Percentiles rank a stretch among this genome's conserved stretches.
Evolutionary conservation across 2,797 vertebrate species (phyloP).

Genomic region (Silurus aristotelis): DNA sequence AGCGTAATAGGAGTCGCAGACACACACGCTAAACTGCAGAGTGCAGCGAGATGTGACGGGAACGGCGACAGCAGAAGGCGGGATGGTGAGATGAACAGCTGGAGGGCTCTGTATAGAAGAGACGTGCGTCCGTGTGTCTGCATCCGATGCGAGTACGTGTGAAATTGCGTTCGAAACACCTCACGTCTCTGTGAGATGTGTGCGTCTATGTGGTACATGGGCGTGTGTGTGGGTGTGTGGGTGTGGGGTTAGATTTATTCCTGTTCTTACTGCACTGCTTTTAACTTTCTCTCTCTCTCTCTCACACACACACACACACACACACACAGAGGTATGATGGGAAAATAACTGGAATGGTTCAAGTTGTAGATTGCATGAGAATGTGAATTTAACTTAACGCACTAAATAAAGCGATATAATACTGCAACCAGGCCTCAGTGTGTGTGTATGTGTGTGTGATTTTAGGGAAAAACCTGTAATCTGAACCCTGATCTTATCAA

Average conservation of each 20-base stretch:
- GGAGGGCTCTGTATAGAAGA: conserved; percentile 55
- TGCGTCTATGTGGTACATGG: background rate
- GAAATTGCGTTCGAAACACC: conserved; percentile 21
- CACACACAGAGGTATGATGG: background rate
- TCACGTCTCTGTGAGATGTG: background rate
- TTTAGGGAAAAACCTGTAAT: background rate
- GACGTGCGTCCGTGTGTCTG: conserved; percentile 39
- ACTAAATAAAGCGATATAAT: background rate
- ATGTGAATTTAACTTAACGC: background rate
- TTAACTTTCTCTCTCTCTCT: background rate
- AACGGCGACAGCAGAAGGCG: conserved; percentile 61
- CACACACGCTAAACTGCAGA: background rate
- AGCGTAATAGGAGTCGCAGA: background rate
- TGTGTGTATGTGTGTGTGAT: background rate
- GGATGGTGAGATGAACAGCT: conserved; percentile 61
- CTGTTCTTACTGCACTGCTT: background rate
- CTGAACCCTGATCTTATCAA: background rate
- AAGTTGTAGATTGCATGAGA: background rate
- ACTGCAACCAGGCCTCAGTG: background rate
- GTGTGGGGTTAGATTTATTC: background rate
- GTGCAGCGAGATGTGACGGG: conserved; percentile 42
- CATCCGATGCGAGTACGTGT: conserved; percentile 16
- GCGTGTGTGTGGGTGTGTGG: background rate
- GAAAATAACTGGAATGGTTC: background rate
- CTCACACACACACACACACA: background rate